Conservation (phyloP, 1,140 invertebrate genomes). For the Dendrolimus kikuchii region DNA sequence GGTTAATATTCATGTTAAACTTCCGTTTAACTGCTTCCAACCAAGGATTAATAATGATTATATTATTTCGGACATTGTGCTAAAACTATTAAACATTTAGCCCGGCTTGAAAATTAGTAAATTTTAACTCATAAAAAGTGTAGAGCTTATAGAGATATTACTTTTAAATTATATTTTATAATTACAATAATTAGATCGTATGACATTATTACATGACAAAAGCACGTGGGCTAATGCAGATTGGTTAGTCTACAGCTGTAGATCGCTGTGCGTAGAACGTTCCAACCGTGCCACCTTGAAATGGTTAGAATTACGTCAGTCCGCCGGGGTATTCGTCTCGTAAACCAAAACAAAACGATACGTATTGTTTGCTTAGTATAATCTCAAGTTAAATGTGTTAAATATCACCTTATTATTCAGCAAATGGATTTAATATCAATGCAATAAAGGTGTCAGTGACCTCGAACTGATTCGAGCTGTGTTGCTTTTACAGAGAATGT, state of each 20-base stretch:
- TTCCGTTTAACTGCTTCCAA: too few relatives aligned
- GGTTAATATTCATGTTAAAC: too few relatives aligned
- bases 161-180: background rate
- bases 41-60: too few relatives aligned
- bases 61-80: too few relatives aligned
- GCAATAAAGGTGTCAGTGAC: conserved; percentile 20
- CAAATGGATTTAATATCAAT: background rate
- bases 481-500: background rate
- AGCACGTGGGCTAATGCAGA: conserved; percentile 34
- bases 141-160: too few relatives aligned
- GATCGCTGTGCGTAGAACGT: conserved; percentile 27
- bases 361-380: too few relatives aligned
- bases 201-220: conserved; percentile 35
- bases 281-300: conserved; percentile 11
- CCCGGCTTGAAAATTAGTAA: too few relatives aligned
- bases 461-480: conserved; percentile 8
- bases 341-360: conserved; percentile 31
- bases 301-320: conserved; percentile 51
- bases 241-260: conserved; percentile 27
- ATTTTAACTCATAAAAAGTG: too few relatives aligned
- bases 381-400: too few relatives aligned
- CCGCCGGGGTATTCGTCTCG: conserved; percentile 23
- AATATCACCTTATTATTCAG: too few relatives aligned
- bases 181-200: conserved; percentile 1
- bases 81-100: too few relatives aligned